Percentiles rank a stretch among this genome's conserved stretches.
Evolutionary conservation across 2,113 vertebrate species (phyloP).

Genomic region (Synodontis membranacea): DNA sequence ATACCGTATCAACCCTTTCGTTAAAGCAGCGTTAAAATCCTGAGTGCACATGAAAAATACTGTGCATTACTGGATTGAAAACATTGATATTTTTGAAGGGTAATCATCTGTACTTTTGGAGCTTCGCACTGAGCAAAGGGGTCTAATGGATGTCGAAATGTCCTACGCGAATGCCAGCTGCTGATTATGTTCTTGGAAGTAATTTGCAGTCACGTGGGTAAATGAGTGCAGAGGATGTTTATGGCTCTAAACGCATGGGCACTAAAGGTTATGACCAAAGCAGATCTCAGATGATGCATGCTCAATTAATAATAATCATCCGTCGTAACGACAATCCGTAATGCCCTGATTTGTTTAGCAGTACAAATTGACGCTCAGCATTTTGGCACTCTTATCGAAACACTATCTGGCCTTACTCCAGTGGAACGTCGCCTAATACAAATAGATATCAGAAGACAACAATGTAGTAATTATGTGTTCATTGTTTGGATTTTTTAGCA

Average conservation of each 20-base stretch:
- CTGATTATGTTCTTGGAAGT: slow-evolving; percentile 11
- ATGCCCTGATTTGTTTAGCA: slow-evolving; percentile 22
- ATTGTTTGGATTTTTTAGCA: slow-evolving; percentile 62
- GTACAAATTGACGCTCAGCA: neutral
- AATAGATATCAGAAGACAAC: slow-evolving; percentile 42
- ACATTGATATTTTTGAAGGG: neutral
- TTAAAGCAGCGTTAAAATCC: slow-evolving; percentile 29
- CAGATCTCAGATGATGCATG: neutral
- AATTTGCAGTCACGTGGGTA: neutral
- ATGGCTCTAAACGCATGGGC: neutral
- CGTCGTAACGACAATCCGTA: slow-evolving; percentile 22
- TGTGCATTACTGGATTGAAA: neutral
- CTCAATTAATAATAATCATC: slow-evolving; percentile 32
- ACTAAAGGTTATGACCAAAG: slow-evolving; percentile 20
- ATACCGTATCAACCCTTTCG: slow-evolving; percentile 20
- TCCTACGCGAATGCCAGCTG: neutral
- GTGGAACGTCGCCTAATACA: slow-evolving; percentile 55
- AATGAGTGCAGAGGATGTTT: slow-evolving; percentile 26
- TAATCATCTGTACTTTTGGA: slow-evolving; percentile 19
- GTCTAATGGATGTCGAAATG: slow-evolving; percentile 18
- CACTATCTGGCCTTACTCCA: slow-evolving; percentile 51
- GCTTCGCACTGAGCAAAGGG: slow-evolving; percentile 9
- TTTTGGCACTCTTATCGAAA: neutral
- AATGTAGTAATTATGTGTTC: slow-evolving; percentile 58
- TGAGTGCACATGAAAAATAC: neutral